phyloP scores from a whole-genome alignment of 2,888 invertebrate genomes.

The Acleris emargana region DNA sequence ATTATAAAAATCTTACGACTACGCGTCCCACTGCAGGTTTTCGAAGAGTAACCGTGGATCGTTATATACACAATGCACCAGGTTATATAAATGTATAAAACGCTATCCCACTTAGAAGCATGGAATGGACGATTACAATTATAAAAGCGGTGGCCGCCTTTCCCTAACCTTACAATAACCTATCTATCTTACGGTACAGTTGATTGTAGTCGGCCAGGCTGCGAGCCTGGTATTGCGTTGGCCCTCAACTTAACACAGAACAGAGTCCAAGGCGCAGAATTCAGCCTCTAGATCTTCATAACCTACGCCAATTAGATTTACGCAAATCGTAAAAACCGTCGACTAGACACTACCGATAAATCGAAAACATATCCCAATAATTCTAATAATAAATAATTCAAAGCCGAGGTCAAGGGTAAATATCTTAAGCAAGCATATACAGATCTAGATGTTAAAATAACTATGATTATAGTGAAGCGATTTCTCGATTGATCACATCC shows the following conservation, averaged over 20 bases:
- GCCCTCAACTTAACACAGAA: conserved; percentile 65
- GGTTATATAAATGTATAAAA: conserved; percentile 43
- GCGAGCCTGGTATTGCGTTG: conserved; percentile 69
- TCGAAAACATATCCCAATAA: conserved; percentile 53
- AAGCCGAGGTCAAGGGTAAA: conserved; percentile 65
- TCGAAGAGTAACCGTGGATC: conserved; percentile 47
- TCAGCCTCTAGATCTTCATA: conserved; percentile 53
- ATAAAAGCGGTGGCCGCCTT: conserved; percentile 58
- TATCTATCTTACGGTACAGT: conserved; percentile 64
- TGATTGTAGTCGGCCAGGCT: conserved; percentile 57
- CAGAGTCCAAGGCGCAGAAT: conserved; percentile 50
- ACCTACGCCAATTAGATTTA: conserved; percentile 50
- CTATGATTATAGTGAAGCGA: conserved; percentile 72
- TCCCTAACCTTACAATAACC: conserved; percentile 69
- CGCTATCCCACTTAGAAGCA: conserved; percentile 48
- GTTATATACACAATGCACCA: conserved; percentile 66
- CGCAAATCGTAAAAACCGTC: conserved; percentile 58
- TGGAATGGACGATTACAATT: conserved; percentile 63
- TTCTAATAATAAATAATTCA: conserved; percentile 73
- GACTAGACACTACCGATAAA: conserved; percentile 76
- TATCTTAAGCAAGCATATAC: conserved; percentile 68
- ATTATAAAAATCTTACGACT: conserved; percentile 45
- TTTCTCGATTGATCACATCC: conserved; percentile 71
- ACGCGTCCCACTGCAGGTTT: conserved; percentile 53
- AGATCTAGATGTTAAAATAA: conserved; percentile 71